Evolutionary conservation across 1,140 invertebrate species (phyloP), one percentile per base, ranked within the genome.

Genomic region (Pantala flavescens): DNA sequence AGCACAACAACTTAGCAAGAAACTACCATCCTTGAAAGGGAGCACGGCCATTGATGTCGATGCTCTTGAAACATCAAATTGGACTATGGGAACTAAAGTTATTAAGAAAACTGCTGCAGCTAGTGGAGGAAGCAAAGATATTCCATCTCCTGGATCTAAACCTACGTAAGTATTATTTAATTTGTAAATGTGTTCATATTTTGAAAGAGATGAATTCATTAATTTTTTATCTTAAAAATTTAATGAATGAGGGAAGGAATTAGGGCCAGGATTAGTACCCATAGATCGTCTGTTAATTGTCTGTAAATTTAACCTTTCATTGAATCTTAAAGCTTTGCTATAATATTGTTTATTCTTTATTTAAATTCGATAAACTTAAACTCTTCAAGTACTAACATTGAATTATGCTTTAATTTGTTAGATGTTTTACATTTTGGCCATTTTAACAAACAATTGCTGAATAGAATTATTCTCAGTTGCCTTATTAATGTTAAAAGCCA

Each of bases 1-100:
- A 80, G 95, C 95, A 21, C 85, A 91, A 77, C 82, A 85, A 77
- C 83, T 92, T 3, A 91, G 90, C 14, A 87, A 88, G 75, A 82
- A 87, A 55, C 83, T 97, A 55, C 93, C 94, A 0, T 87, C 90
- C 0, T 77, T 90, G n/a, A 84, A 87, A 70, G 87, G 92, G 74
- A 81, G 93, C 5, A 85, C 87, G 70, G 87, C 85, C 28, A 88
- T 92, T 0, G 94, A 96, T 82, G 89, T 95, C n/a, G 93, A 94
- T 78, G 86, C 87, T 7, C 81, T 96, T n/a, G 95, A 97, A 81
- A 88, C 89, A 0, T 90, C 92, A 7, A 95, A 93, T 80, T 95
- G 92, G 90, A 89, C 93, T 76, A 90, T 95, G 83, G 93, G 91
- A 24, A 89, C 90, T 0, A 96, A 95, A 82, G 90, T 92, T 72